Base-by-base conservation (phyloP, 2,888 invertebrate species). In the Agrochola lota region DNA sequence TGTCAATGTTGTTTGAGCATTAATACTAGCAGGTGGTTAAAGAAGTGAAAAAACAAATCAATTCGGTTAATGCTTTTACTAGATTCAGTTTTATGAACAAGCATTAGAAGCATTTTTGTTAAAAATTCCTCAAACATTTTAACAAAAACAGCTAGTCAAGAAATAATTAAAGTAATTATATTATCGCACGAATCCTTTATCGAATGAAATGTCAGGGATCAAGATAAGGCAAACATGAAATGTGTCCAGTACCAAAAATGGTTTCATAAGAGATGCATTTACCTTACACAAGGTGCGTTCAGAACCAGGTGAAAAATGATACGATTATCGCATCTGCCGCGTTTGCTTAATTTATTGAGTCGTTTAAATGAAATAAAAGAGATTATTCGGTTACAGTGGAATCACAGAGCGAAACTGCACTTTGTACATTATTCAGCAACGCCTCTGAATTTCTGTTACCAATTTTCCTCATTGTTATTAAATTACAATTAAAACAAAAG, bases 221-320 rank as follows among this genome's bases (percentile, higher is more conserved):
- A 88, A 89, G 90, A 91, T 91, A 92, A 92, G 90, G 91, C 87
- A 84, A 90, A 88, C 91, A 86, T 90, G 90, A 93, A 92, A 91
- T 90, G 89, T 91, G 85, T 88, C 85, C 87, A 86, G 79, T 80
- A 87, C 94, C 94, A 91, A 93, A 94, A 90, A 94, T 90, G 94
- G 94, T 80, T 83, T 82, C 74, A 83, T 83, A 78, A 84, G 84
- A 86, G 83, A 88, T 88, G 81, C 87, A 88, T 86, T 89, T 81
- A 85, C 83, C 86, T 83, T 83, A 81, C 80, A 91, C 94, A 94
- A 95, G 93, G 93, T 94, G 93, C 86, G 92, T 89, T 83, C 46
- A 77, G 81, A 57, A 89, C 91, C 94, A 94, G 94, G 92, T 94
- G 94, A 87, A 90, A 88, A 89, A 83, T 77, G 80, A 81, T 77